Conservation (phyloP, 2,113 vertebrate species). For the Archilochus colubris region DNA sequence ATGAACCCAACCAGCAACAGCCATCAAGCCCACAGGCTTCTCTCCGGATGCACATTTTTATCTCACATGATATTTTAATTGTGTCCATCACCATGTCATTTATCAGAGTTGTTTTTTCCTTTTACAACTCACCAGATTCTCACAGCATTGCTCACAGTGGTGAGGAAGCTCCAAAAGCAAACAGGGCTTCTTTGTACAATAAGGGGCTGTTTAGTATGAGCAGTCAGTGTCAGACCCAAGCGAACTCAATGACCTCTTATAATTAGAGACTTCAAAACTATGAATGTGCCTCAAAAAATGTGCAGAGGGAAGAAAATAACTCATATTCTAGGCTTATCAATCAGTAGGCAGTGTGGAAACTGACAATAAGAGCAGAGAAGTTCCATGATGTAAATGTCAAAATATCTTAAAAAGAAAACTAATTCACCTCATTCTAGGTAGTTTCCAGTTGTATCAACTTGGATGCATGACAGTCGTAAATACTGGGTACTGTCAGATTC, state of each 20-base stretch:
- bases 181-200: slow-evolving; percentile 17
- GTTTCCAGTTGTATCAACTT: background rate
- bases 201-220: background rate
- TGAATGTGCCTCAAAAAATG: background rate
- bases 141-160: slow-evolving; percentile 23
- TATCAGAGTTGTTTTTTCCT: slow-evolving; percentile 1
- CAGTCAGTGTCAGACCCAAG: background rate
- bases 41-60: background rate
- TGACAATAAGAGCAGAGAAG: background rate
- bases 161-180: slow-evolving; percentile 11
- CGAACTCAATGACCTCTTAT: background rate
- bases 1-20: background rate
- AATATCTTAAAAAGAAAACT: background rate
- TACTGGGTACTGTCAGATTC: background rate
- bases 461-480: background rate
- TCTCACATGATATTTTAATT: background rate
- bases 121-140: slow-evolving; percentile 19
- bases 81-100: background rate
- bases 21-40: background rate
- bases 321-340: background rate
- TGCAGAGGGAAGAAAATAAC: background rate
- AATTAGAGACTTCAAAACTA: slow-evolving; percentile 15
- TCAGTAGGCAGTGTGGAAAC: background rate
- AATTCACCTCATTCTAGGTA: background rate
- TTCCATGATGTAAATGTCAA: background rate